Conservation (phyloP, 2,888 invertebrate genomes). For the Neoitamus cyanurus region DNA sequence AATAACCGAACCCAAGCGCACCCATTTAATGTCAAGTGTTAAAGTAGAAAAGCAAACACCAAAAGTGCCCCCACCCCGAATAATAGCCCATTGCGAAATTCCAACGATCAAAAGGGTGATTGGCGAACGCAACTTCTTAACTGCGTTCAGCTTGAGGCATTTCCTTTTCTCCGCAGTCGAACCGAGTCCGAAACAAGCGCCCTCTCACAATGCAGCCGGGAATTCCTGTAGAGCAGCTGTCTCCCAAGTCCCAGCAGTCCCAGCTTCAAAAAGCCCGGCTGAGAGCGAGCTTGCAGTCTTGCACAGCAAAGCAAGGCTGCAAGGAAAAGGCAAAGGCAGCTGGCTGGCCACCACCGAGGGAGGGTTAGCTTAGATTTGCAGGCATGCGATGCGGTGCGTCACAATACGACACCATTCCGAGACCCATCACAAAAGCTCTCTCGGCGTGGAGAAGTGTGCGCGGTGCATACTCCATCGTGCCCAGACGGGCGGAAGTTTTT, state of each 20-base stretch:
- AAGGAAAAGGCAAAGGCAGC: no score
- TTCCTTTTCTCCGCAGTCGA: neutral
- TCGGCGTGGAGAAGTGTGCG: neutral
- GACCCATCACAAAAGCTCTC: neutral
- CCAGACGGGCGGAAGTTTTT: constrained; percentile 42
- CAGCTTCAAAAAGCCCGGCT: neutral
- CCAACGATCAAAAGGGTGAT: neutral
- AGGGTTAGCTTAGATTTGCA: neutral
- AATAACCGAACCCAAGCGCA: neutral
- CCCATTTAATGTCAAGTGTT: neutral
- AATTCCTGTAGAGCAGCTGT: neutral
- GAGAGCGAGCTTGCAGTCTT: neutral
- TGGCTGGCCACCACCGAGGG: neutral
- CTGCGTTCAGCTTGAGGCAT: neutral
- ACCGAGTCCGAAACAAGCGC: neutral
- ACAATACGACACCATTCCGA: no score
- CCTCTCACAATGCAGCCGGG: neutral
- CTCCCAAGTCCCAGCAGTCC: no score
- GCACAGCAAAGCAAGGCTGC: no score
- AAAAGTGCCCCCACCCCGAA: neutral
- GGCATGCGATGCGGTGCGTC: neutral
- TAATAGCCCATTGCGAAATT: neutral
- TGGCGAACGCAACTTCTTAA: neutral
- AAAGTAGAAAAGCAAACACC: neutral
- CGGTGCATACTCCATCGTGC: neutral